phyloP scores from a whole-genome alignment of 2,888 invertebrate genomes.

The Pherbina coryleti region DNA sequence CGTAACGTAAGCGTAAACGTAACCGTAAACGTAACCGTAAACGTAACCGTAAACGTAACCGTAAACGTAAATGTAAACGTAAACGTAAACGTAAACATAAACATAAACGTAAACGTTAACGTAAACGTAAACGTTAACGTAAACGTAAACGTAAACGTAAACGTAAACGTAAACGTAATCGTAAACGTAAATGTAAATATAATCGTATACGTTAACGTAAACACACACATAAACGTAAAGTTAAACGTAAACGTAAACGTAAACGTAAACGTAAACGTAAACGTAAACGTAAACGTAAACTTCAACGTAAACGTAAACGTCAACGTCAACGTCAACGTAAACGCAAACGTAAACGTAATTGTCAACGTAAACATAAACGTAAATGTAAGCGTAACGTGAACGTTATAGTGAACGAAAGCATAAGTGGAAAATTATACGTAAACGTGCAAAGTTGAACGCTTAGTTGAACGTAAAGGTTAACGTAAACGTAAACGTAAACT shows the following conservation, averaged over 20 bases:
- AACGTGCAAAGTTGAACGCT: neutral
- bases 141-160: too few relatives aligned
- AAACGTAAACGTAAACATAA: too few relatives aligned
- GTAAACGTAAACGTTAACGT: too few relatives aligned
- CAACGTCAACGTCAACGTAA: neutral
- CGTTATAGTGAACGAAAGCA: neutral
- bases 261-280: slow-evolving; percentile 2
- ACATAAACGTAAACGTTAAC: too few relatives aligned
- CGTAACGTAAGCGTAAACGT: too few relatives aligned
- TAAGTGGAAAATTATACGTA: neutral
- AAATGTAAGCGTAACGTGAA: neutral
- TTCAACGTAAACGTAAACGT: neutral
- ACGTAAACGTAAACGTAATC: too few relatives aligned
- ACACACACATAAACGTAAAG: too few relatives aligned
- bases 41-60: too few relatives aligned
- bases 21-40: too few relatives aligned
- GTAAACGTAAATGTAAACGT: too few relatives aligned
- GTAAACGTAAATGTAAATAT: too few relatives aligned
- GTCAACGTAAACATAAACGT: neutral
- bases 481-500: neutral
- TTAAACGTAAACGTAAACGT: neutral
- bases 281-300: slow-evolving; percentile 2
- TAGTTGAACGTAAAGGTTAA: neutral
- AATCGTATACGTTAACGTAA: too few relatives aligned
- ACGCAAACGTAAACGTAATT: neutral